Evolutionary conservation across 2,888 invertebrate genomes (phyloP), one percentile per base, ranked within the genome.

Genomic region (Diplolepis rosae): DNA sequence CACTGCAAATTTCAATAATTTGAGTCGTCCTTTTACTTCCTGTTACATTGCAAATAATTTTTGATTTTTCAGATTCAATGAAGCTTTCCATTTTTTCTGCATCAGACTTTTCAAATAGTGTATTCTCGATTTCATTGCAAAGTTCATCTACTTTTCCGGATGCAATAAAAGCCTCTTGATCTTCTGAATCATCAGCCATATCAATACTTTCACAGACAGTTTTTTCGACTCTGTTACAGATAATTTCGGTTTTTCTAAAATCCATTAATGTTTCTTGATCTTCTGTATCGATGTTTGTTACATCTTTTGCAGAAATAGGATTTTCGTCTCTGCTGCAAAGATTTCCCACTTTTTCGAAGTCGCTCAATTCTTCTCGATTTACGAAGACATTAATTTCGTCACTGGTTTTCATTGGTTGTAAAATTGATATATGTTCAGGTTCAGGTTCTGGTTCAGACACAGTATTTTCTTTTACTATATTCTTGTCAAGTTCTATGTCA

Each of bases 401-500:
- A 18, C 1, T 28, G 0, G 15, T 9, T 30, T 54, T n/a, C 7
- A n/a, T 18, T 9, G 18, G 11, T 48, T 22, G 22, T 22, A 22
- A 48, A 6, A n/a, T n/a, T n/a, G 1, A 48, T 22, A 18, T 9
- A 9, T 18, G 9, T n/a, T 48, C 22, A 22, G 48, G 22, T 48
- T 11, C 22, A 11, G 4, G 9, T 48, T 48, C 9, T 3, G 7
- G 1, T 48, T 48, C 48, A 7, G 48, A 11, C 18, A 48, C 9
- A 11, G 1, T 48, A 22, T 1, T 30, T 30, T 54, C 18, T 15
- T 13, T 7, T 6, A 15, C n/a, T 13, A 28, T 7, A 15, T 7
- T 52, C 15, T 52, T 28, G n/a, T n/a, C 4, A 22, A 48, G 13
- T 72, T 42, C 66, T 30, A 54, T 13, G n/a, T 72, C 51, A 9